A percentile compares a stretch with the other conserved stretches of the same genome.
Conservation (phyloP, 2,888 invertebrate genomes). For the Ephialtes manifestator region DNA sequence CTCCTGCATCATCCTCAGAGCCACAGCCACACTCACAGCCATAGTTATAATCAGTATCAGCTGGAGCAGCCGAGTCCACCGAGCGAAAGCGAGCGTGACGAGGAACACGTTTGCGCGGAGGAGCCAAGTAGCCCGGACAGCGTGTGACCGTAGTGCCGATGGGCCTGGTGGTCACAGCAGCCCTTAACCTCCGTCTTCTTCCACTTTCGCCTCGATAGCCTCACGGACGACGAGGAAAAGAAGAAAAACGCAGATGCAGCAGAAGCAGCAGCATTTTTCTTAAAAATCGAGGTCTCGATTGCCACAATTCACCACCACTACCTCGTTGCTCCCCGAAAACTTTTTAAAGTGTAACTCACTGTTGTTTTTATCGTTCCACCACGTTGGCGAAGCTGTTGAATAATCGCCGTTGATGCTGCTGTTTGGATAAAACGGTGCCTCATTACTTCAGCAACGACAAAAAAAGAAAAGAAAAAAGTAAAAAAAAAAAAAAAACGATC, state of each 20-base stretch:
- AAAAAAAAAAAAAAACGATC: neutral
- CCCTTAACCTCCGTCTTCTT: conserved; percentile 55
- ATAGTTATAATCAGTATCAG: conserved; percentile 73
- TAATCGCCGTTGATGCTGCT: conserved; percentile 24
- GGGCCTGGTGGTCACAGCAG: conserved; percentile 35
- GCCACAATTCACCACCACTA: conserved; percentile 9
- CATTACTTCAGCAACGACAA: conserved; percentile 70
- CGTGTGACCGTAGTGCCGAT: conserved; percentile 77
- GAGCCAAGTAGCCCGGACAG: conserved; percentile 81
- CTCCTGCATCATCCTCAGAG: conserved; percentile 77
- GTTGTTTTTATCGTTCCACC: conserved; percentile 72
- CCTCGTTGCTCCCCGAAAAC: conserved; percentile 68
- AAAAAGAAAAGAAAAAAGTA: neutral
- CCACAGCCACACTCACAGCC: conserved; percentile 76
- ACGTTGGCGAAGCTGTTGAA: conserved; percentile 51
- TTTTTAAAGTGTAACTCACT: conserved; percentile 49
- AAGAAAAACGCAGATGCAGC: neutral
- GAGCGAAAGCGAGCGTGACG: conserved; percentile 77
- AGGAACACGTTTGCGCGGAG: conserved; percentile 74
- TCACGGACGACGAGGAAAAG: conserved; percentile 5
- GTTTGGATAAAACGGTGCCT: conserved; percentile 55
- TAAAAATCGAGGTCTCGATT: neutral
- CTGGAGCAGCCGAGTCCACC: conserved; percentile 80
- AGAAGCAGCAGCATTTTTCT: neutral
- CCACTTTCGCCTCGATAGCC: conserved; percentile 19